Conservation (phyloP, 2,888 invertebrate genomes). For the Andrena marginata region DNA sequence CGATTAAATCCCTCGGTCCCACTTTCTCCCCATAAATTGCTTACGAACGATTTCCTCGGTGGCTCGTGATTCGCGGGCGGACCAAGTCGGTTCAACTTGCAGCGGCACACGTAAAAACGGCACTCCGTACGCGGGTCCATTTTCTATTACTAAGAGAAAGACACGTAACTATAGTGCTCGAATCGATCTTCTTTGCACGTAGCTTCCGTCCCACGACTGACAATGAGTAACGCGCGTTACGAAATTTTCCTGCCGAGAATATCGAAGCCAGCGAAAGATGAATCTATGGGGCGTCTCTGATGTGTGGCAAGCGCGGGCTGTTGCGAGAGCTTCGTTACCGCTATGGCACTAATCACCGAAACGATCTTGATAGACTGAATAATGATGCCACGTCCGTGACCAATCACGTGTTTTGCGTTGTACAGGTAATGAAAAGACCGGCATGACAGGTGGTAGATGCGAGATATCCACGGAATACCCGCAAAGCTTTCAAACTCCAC, state of each 20-base stretch:
- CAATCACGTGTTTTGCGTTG: constrained; percentile 8
- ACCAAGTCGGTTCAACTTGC: neutral
- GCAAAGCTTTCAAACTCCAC: too few relatives aligned
- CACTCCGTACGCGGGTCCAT: neutral
- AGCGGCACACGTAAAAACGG: neutral
- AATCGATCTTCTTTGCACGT: neutral
- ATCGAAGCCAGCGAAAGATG: neutral
- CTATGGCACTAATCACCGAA: constrained; percentile 20
- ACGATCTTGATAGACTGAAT: constrained; percentile 32
- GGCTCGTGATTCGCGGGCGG: neutral
- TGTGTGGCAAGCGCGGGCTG: neutral
- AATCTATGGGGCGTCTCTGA: neutral
- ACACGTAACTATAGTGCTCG: neutral
- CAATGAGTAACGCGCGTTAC: neutral
- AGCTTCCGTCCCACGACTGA: neutral
- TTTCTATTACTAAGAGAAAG: neutral
- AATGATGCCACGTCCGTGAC: constrained; percentile 20
- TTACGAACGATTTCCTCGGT: constrained; percentile 5
- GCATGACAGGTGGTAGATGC: neutral
- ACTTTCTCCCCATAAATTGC: neutral
- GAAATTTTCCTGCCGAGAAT: neutral
- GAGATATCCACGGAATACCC: too few relatives aligned
- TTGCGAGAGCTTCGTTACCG: constrained; percentile 13
- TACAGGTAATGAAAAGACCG: constrained; percentile 1
- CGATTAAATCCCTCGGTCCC: neutral